Conservation (phyloP, 2,888 invertebrate genomes). For the Orgyia antiqua region DNA sequence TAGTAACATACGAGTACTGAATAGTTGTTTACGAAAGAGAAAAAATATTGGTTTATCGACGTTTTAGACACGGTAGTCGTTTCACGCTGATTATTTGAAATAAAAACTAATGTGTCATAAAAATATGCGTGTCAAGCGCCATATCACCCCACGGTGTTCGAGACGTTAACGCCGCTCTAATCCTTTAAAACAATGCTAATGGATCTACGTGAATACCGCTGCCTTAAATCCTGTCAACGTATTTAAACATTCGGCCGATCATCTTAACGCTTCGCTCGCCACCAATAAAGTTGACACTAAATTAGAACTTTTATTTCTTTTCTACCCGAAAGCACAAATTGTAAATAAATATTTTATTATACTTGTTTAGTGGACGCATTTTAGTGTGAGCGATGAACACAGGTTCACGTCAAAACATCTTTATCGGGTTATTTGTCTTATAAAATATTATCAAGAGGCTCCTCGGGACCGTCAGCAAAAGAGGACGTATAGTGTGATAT, state of each 20-base stretch:
- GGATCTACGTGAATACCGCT: conserved; percentile 63
- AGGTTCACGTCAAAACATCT: conserved; percentile 78
- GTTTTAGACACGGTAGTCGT: conserved; percentile 59
- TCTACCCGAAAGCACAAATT: conserved; percentile 60
- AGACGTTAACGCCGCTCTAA: conserved; percentile 64
- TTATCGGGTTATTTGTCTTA: conserved; percentile 79
- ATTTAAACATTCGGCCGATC: conserved; percentile 56
- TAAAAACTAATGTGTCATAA: conserved; percentile 67
- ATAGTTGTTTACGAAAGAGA: conserved; percentile 20
- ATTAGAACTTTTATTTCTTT: conserved; percentile 67
- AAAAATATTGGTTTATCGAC: conserved; percentile 42
- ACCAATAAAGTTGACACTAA: conserved; percentile 74
- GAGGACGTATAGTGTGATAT: conserved; percentile 67
- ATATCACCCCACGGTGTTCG: conserved; percentile 48
- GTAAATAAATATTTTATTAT: conserved; percentile 75
- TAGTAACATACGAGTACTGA: too few species aligned
- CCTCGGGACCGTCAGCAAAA: conserved; percentile 75
- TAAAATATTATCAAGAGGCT: conserved; percentile 77
- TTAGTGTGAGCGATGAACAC: conserved; percentile 77
- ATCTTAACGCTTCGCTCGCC: conserved; percentile 70
- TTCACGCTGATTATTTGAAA: conserved; percentile 61
- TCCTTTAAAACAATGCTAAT: conserved; percentile 78
- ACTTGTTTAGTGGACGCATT: conserved; percentile 73
- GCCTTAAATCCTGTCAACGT: conserved; percentile 67
- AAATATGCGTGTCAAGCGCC: conserved; percentile 66